Evolutionary conservation across 2,113 vertebrate species (phyloP).

Genomic region (Salvelinus namaycush): DNA sequence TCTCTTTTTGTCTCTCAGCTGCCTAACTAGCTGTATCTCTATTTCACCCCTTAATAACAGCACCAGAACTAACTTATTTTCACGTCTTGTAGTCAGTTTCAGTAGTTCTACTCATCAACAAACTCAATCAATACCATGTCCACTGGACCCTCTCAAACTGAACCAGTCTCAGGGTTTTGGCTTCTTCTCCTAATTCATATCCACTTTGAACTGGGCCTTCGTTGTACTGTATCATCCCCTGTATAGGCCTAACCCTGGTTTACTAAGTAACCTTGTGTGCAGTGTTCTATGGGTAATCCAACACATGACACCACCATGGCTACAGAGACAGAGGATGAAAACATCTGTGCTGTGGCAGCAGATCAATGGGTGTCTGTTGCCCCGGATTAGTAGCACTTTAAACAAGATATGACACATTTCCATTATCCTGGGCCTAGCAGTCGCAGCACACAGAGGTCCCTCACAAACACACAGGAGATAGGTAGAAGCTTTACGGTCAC

Average conservation of each 20-base stretch:
- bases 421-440: constrained; percentile 62
- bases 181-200: constrained; percentile 4
- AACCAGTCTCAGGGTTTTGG: too few relatives aligned
- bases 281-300: constrained; percentile 58
- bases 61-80: neutral
- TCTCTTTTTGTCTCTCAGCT: neutral
- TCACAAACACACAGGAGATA: constrained; percentile 31
- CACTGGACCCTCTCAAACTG: too few relatives aligned
- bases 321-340: constrained; percentile 61
- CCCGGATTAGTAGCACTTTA: constrained; percentile 68
- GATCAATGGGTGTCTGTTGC: constrained; percentile 72
- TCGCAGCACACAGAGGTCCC: constrained; percentile 30
- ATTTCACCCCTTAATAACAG: neutral
- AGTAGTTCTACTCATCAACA: too few relatives aligned
- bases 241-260: constrained; percentile 41
- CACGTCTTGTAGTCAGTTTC: too few relatives aligned
- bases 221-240: constrained; percentile 31
- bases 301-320: constrained; percentile 63
- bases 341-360: constrained; percentile 67
- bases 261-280: constrained; percentile 56
- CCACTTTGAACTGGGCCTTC: constrained; percentile 9
- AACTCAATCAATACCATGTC: too few relatives aligned
- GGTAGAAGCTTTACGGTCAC: constrained; percentile 17
- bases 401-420: constrained; percentile 75
- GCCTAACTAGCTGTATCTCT: neutral